Evolutionary conservation across 2,797 vertebrate genomes (phyloP).

Genomic region (Thamnophis elegans): DNA sequence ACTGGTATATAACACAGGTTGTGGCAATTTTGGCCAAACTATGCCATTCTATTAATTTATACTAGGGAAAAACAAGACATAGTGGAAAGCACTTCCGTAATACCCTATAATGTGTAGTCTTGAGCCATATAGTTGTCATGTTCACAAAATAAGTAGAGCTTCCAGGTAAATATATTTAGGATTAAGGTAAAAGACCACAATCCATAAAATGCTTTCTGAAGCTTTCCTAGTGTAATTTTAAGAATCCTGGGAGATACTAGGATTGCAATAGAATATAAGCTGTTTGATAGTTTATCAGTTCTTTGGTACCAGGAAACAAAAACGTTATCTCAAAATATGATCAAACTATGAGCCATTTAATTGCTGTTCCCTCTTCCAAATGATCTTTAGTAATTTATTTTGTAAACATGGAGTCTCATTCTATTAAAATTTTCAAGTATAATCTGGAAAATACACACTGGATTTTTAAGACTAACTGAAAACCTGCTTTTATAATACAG

Average conservation of each 20-base stretch:
- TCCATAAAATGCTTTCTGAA: not conserved
- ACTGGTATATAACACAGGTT: slow-evolving; percentile 37
- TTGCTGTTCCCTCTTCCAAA: slow-evolving; percentile 19
- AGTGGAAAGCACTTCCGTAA: not conserved
- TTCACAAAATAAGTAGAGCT: not conserved
- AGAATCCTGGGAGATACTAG: not conserved
- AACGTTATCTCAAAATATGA: slow-evolving; percentile 27
- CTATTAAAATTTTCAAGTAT: slow-evolving; percentile 72
- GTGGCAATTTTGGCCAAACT: slow-evolving; percentile 31
- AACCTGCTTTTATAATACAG: slow-evolving; percentile 13
- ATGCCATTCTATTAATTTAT: slow-evolving; percentile 41
- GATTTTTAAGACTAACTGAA: slow-evolving; percentile 44
- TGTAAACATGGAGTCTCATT: slow-evolving; percentile 66
- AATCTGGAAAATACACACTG: slow-evolving; percentile 47
- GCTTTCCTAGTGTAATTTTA: not conserved
- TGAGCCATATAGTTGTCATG: not conserved
- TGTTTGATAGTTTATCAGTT: slow-evolving; percentile 12
- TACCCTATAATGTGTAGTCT: not conserved
- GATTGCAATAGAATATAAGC: slow-evolving; percentile 19
- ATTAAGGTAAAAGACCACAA: not conserved
- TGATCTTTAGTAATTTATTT: slow-evolving; percentile 15
- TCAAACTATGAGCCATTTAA: slow-evolving; percentile 16
- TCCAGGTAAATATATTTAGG: not conserved
- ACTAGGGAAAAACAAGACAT: slow-evolving; percentile 17
- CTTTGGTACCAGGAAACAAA: slow-evolving; percentile 37